Evolutionary conservation across 1,140 invertebrate species (phyloP), one percentile per base, ranked within the genome.

Genomic region (Sminthurides bifidus): DNA sequence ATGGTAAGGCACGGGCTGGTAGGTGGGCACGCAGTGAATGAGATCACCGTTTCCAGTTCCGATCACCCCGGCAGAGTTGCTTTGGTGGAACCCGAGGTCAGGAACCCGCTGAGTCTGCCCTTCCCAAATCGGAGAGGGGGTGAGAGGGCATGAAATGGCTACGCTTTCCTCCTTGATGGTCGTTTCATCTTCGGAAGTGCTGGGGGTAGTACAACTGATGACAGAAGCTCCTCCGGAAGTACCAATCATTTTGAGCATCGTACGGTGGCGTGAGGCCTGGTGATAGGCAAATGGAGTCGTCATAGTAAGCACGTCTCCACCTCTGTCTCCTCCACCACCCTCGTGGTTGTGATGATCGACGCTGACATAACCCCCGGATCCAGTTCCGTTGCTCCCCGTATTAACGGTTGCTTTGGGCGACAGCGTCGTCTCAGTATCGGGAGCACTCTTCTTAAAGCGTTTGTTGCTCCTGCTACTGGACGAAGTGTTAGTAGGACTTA

Each of bases 121-220:
- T 58, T 65, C 63, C 63, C 63, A 65, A 50, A 65, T 45, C 15
- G 63, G 63, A 14, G 59, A 61, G 6, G 63, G 63, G 19, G 63
- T 64, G 17, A 64, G 38, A 24, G 63, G 59, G 37, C 63, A 64
- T 17, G 53, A 35, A 52, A 60, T 56, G 0, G 33, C 54, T 46
- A 46, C 58, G 3, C 27, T 41, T 49, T 63, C 61, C 21, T 63
- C 57, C 27, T 60, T 63, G 12, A 58, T 30, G 21, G 46, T 21
- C 24, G 17, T 17, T 8, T 51, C 35, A 23, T 52, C 40, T 24
- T 58, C 56, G 5, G n/a, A n/a, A n/a, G n/a, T n/a, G n/a, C n/a
- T n/a, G n/a, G n/a, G n/a, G n/a, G n/a, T n/a, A n/a, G n/a, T n/a
- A n/a, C n/a, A n/a, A n/a, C n/a, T n/a, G n/a, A n/a, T n/a, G n/a